A percentile compares a stretch with the other conserved stretches of the same genome.
These are phyloP conservation scores for Noturus placidus DNA, from an alignment of 2,113 vertebrate genomes.

Conservation along the genomic window DNA sequence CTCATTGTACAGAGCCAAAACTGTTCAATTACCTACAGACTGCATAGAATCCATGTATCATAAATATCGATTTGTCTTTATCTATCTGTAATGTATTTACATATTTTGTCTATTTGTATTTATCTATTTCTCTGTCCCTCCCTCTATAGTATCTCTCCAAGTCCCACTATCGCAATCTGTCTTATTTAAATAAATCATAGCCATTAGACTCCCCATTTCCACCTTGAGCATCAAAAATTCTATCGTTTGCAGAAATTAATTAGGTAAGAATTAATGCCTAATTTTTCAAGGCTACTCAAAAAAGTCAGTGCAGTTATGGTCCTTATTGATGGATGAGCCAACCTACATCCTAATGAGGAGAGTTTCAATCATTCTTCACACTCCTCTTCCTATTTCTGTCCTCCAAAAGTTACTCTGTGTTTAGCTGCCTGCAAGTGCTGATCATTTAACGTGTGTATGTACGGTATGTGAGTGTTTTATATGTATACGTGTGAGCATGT, in stretches of 20 bases:
- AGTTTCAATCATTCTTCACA: conserved; percentile 10
- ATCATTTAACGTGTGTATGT: conserved; percentile 9
- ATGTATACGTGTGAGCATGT: neutral
- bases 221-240: conserved; percentile 28
- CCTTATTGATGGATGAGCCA: conserved; percentile 51
- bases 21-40: neutral
- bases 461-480: too few relatives aligned
- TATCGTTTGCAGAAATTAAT: conserved; percentile 57
- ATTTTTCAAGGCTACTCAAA: conserved; percentile 53
- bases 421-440: neutral
- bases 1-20: neutral
- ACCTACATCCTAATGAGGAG: conserved; percentile 38
- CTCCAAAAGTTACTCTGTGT: neutral
- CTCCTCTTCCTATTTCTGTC: neutral
- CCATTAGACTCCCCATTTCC: conserved; percentile 54
- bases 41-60: neutral
- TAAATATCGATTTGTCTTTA: neutral
- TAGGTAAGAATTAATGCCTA: conserved; percentile 45
- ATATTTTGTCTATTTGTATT: conserved; percentile 1
- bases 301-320: conserved; percentile 43
- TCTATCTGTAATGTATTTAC: neutral
- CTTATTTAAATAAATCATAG: conserved; percentile 61
- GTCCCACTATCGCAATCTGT: neutral
- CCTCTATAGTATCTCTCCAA: neutral
- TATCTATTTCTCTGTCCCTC: neutral